Percentiles rank a stretch among this genome's conserved stretches.
These are phyloP conservation scores for Molorchus minor DNA, from an alignment of 2,888 invertebrate genomes.

Conservation along the genomic window DNA sequence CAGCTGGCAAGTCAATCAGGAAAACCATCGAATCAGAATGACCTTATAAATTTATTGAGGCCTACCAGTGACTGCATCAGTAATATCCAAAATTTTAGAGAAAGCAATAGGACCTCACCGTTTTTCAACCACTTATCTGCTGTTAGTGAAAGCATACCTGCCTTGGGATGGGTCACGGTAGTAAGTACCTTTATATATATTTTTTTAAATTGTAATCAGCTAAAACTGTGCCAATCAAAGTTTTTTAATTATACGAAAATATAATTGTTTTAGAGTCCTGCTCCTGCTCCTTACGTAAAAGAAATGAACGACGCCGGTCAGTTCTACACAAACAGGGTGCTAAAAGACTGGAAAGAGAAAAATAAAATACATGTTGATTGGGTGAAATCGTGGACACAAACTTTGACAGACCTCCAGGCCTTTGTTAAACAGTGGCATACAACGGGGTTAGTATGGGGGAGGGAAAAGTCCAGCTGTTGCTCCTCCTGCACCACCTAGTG, in stretches of 20 bases:
- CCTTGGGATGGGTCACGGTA: constrained; percentile 95
- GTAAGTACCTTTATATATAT: constrained; percentile 62
- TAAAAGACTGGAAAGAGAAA: constrained; percentile 97
- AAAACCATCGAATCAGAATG: constrained; percentile 77
- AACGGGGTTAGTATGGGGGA: constrained; percentile 94
- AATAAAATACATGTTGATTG: constrained; percentile 91
- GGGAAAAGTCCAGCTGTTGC: constrained; percentile 57
- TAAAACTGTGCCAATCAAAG: not conserved
- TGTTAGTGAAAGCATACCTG: constrained; percentile 94
- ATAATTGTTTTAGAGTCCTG: constrained; percentile 68
- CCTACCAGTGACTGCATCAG: constrained; percentile 86
- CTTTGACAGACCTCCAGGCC: constrained; percentile 84
- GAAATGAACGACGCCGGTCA: constrained; percentile 95
- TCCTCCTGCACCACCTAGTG: constrained; percentile 77
- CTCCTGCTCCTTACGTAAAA: constrained; percentile 95
- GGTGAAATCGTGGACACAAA: constrained; percentile 91
- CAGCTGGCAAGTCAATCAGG: constrained; percentile 79
- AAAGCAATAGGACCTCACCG: constrained; percentile 86
- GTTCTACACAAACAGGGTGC: constrained; percentile 96
- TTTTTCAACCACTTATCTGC: constrained; percentile 96
- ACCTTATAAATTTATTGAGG: constrained; percentile 76
- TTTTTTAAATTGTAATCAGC: too few relatives aligned
- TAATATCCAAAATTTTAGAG: constrained; percentile 85
- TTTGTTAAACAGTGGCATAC: constrained; percentile 95
- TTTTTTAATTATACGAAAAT: not conserved